These are phyloP conservation scores for Lepidotrigona ventralis DNA, from an alignment of 1,140 invertebrate species.

Conservation along the genomic window DNA sequence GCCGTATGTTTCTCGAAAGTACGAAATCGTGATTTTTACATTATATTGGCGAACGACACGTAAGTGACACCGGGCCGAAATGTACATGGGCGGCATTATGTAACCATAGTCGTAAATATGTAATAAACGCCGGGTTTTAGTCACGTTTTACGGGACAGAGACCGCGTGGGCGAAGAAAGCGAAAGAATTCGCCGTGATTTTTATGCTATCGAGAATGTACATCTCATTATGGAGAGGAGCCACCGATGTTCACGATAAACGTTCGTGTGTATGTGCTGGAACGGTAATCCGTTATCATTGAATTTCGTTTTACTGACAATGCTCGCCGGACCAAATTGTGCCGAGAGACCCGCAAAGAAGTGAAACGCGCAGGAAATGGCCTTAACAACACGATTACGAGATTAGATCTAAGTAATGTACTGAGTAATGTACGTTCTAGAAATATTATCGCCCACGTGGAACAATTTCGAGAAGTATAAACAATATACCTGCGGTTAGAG, in stretches of 20 bases:
- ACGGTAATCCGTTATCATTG: constrained; percentile 55
- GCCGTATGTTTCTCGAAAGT: background rate
- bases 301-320: constrained; percentile 32
- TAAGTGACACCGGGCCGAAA: constrained; percentile 16
- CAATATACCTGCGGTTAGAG: background rate
- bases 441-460: constrained; percentile 1
- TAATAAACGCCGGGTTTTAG: constrained; percentile 60
- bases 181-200: constrained; percentile 32
- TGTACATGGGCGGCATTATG: constrained; percentile 51
- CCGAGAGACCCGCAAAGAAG: background rate
- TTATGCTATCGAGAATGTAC: constrained; percentile 41
- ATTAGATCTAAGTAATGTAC: constrained; percentile 2
- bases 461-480: background rate
- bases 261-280: constrained; percentile 38
- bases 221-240: constrained; percentile 12
- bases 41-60: constrained; percentile 11
- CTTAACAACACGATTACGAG: constrained; percentile 24
- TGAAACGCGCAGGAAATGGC: background rate
- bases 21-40: constrained; percentile 28
- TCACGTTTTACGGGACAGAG: constrained; percentile 54
- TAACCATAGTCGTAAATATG: constrained; percentile 52
- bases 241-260: constrained; percentile 46
- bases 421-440: background rate
- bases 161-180: constrained; percentile 53
- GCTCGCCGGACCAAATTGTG: too few species aligned